Percentiles rank a stretch among this genome's conserved stretches.
These are phyloP conservation scores for Zaprionus vittiger DNA, from an alignment of 1,140 invertebrate genomes.

Conservation along the genomic window DNA sequence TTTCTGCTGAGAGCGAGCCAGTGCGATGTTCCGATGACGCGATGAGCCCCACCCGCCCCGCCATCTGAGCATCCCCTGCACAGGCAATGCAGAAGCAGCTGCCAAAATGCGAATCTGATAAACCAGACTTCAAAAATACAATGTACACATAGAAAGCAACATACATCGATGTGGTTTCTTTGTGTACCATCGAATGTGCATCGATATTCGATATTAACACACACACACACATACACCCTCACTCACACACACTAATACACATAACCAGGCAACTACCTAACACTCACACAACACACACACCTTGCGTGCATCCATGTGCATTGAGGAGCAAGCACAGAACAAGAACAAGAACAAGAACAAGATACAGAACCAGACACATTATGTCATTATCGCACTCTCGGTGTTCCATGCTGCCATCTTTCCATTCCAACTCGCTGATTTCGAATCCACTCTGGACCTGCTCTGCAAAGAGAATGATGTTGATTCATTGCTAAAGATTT, in stretches of 20 bases:
- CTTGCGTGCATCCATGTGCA: not conserved
- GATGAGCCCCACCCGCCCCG: constrained; percentile 41
- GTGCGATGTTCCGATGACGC: constrained; percentile 60
- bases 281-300: constrained; percentile 3
- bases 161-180: constrained; percentile 59
- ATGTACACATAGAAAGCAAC: constrained; percentile 69
- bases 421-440: constrained; percentile 6
- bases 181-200: constrained; percentile 72
- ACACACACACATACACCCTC: constrained; percentile 1
- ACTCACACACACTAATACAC: constrained; percentile 8
- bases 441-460: not conserved
- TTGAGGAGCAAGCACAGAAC: not conserved
- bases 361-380: constrained; percentile 1
- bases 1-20: constrained; percentile 81
- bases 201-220: constrained; percentile 53
- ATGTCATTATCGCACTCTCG: not conserved
- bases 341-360: not conserved
- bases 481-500: constrained; percentile 3
- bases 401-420: not conserved
- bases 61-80: not conserved
- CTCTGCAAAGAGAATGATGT: constrained; percentile 3
- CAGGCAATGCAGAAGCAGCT: no score
- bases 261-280: not conserved
- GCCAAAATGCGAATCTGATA: not conserved
- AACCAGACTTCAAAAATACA: constrained; percentile 37